These are phyloP conservation scores for Ctena decussata DNA, from an alignment of 2,888 invertebrate species.

Conservation along the genomic window DNA sequence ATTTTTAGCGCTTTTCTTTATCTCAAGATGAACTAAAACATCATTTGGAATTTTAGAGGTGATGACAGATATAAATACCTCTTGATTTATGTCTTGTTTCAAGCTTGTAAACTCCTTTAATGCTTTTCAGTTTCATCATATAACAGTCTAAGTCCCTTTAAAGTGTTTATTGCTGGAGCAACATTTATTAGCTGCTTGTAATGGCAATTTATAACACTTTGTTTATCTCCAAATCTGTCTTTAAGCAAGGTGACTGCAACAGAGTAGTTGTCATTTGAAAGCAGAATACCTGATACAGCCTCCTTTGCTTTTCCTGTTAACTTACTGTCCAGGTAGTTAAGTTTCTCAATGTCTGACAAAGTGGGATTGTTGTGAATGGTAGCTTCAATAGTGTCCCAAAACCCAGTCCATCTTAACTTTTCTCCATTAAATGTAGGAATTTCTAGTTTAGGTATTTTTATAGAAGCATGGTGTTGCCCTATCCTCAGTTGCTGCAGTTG, in stretches of 20 bases:
- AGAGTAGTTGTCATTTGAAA: conserved; percentile 1
- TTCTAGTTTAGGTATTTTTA: too few species aligned
- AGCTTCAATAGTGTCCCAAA: too few species aligned
- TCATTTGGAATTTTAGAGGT: conserved; percentile 20
- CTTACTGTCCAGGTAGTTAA: neutral
- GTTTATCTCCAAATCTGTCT: neutral
- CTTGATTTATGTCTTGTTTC: conserved; percentile 17
- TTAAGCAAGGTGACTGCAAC: neutral
- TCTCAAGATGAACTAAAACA: conserved; percentile 12
- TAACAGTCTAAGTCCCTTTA: neutral
- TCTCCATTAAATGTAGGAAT: too few species aligned
- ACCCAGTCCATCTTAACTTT: too few species aligned
- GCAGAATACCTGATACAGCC: neutral
- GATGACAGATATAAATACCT: conserved; percentile 23
- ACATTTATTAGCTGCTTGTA: neutral
- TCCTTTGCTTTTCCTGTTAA: neutral
- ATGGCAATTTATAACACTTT: neutral
- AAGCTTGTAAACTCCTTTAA: conserved; percentile 31
- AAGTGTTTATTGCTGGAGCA: neutral
- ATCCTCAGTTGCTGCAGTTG: too few species aligned
- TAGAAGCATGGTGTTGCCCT: too few species aligned
- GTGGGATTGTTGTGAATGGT: too few species aligned
- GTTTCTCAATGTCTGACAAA: too few species aligned
- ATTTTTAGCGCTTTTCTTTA: neutral
- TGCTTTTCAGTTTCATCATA: conserved; percentile 21